Evolutionary conservation across 30 jellyfish, hydroid and myxozoan species (phyloP).

Genomic region (Pelagia noctiluca): DNA sequence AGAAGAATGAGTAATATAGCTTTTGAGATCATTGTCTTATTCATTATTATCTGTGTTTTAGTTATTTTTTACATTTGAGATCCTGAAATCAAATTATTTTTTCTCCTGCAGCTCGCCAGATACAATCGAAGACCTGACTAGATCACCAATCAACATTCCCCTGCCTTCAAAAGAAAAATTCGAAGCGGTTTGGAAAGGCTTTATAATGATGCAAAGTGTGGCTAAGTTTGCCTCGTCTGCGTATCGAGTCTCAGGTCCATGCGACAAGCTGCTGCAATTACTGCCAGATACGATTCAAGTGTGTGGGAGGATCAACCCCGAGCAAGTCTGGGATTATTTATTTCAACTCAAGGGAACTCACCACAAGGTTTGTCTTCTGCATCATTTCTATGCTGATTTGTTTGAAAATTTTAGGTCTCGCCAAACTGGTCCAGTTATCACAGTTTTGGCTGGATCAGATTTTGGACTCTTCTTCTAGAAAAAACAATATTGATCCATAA

Average conservation of each 20-base stretch:
- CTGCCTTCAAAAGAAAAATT: slow-evolving; percentile 53
- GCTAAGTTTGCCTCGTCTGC: slow-evolving; percentile 87
- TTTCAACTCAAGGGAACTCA: slow-evolving; percentile 70
- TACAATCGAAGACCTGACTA: slow-evolving; percentile 50
- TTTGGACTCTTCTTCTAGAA: too few relatives aligned
- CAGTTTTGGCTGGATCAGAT: too few relatives aligned
- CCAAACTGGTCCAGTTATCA: too few relatives aligned
- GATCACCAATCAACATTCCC: slow-evolving; percentile 64
- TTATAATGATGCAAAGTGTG: slow-evolving; percentile 85
- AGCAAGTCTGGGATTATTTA: slow-evolving; percentile 96
- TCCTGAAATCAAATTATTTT: not conserved
- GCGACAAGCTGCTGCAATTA: slow-evolving; percentile 80
- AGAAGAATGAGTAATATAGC: too few relatives aligned
- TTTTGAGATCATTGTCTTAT: not conserved
- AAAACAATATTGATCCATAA: too few relatives aligned
- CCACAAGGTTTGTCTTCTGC: slow-evolving; percentile 62
- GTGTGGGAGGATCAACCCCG: slow-evolving; percentile 91
- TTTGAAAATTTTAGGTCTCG: too few relatives aligned
- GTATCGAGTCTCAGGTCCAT: slow-evolving; percentile 90
- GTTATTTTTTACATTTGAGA: not conserved
- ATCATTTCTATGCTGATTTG: too few relatives aligned
- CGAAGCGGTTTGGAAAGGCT: slow-evolving; percentile 88
- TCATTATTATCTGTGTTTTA: not conserved
- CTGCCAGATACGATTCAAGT: slow-evolving; percentile 90
- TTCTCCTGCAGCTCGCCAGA: slow-evolving; percentile 55